These are phyloP conservation scores for Pseudopleuronectes americanus DNA, from an alignment of 2,797 vertebrate species.

Conservation along the genomic window DNA sequence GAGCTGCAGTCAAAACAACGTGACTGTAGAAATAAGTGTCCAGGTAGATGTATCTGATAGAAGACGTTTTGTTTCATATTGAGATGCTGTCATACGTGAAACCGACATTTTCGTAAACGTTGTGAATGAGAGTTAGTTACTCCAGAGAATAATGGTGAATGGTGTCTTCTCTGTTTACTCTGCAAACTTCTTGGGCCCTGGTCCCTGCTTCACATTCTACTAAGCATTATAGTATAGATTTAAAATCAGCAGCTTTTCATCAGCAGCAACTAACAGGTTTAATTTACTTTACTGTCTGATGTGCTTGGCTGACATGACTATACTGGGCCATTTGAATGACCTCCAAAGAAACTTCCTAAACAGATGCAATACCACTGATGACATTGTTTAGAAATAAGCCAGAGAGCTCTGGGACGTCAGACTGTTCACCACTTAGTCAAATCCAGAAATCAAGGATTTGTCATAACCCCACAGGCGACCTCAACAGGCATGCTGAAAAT, in stretches of 20 bases:
- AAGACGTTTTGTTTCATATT: too few relatives aligned
- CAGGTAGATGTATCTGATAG: background rate
- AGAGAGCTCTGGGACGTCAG: conserved; percentile 40
- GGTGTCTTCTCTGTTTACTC: conserved; percentile 49
- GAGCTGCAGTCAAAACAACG: too few relatives aligned
- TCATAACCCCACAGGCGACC: conserved; percentile 46
- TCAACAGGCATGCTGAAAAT: conserved; percentile 44
- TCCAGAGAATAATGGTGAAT: conserved; percentile 4
- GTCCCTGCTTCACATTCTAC: conserved; percentile 37
- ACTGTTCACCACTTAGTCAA: conserved; percentile 28
- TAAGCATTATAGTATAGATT: conserved; percentile 50
- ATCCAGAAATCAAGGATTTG: conserved; percentile 57
- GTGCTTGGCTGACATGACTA: conserved; percentile 36
- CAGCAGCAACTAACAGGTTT: conserved; percentile 68
- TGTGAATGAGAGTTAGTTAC: conserved; percentile 24
- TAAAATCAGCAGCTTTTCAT: conserved; percentile 63
- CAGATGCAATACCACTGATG: conserved; percentile 48
- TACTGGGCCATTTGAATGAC: conserved; percentile 33
- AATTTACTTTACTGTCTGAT: conserved; percentile 45
- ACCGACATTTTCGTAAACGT: background rate
- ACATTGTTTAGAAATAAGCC: conserved; percentile 58
- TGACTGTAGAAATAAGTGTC: conserved; percentile 1
- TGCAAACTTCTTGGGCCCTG: conserved; percentile 33
- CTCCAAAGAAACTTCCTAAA: conserved; percentile 33
- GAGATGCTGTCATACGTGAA: conserved; percentile 14